Conservation (phyloP, 2,797 vertebrate species). For the Ammospiza maritima region DNA sequence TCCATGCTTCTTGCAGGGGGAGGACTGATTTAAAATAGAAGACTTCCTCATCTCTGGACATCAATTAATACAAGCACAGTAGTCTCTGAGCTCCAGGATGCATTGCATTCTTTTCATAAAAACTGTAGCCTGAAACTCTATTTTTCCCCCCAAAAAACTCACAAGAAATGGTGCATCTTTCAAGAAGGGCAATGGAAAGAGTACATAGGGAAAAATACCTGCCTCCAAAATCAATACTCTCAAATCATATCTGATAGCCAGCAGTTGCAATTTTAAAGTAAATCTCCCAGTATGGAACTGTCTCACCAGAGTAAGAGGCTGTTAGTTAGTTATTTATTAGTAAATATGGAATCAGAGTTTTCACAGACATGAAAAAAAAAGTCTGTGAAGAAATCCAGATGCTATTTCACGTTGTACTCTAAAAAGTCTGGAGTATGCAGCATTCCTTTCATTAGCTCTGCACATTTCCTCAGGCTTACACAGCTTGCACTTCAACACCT, state of each 20-base stretch:
- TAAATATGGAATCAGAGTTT: conserved; percentile 14
- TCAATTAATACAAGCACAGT: not conserved
- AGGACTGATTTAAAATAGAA: not conserved
- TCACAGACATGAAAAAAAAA: not conserved
- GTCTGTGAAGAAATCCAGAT: not conserved
- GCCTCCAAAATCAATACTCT: not conserved
- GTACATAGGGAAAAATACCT: not conserved
- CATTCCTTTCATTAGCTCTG: conserved; percentile 20
- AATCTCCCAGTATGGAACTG: not conserved
- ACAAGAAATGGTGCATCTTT: not conserved
- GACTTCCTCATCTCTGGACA: not conserved
- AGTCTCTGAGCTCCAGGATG: not conserved
- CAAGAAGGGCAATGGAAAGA: not conserved
- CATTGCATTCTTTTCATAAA: not conserved
- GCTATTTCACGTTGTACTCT: conserved; percentile 2
- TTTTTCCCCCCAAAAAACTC: not conserved
- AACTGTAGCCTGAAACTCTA: not conserved
- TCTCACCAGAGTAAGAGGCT: not conserved
- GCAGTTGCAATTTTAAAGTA: conserved; percentile 19
- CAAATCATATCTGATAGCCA: conserved; percentile 5
- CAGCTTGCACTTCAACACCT: not conserved
- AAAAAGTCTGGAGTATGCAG: not conserved
- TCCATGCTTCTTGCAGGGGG: not conserved
- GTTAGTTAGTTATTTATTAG: conserved; percentile 30
- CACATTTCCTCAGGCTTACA: conserved; percentile 32